Percentiles rank a stretch among this genome's conserved stretches.
Evolutionary conservation across 1,140 invertebrate genomes (phyloP).

Genomic region (Grapholita molesta): DNA sequence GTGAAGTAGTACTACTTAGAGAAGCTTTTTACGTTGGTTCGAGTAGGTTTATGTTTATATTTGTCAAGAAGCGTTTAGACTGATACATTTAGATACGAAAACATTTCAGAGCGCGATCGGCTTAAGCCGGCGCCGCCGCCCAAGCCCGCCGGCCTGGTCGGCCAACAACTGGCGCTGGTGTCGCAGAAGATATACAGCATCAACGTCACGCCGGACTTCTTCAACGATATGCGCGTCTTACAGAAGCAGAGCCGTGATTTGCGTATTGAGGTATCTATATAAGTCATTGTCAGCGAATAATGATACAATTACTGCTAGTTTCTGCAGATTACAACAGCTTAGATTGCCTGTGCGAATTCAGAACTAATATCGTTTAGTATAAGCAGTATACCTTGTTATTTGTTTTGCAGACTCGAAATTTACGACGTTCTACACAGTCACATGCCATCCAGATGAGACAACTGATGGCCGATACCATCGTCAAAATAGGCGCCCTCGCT

Average conservation of each 20-base stretch:
- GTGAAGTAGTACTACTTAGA: background rate
- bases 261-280: constrained; percentile 87
- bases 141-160: constrained; percentile 87
- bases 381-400: constrained; percentile 18
- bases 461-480: constrained; percentile 93
- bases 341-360: constrained; percentile 19
- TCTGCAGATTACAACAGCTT: too few species aligned
- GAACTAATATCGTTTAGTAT: background rate
- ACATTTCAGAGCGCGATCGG: constrained; percentile 84
- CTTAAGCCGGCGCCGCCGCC: constrained; percentile 91
- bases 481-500: constrained; percentile 86
- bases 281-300: too few species aligned
- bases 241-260: constrained; percentile 95
- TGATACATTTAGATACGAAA: background rate
- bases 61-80: background rate
- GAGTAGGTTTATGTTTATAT: background rate
- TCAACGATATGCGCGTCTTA: constrained; percentile 89
- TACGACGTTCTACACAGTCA: constrained; percentile 92
- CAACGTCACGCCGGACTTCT: constrained; percentile 89
- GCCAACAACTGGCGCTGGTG: constrained; percentile 74
- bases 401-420: constrained; percentile 80
- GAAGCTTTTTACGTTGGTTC: background rate
- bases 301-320: too few species aligned
- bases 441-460: constrained; percentile 94
- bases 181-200: constrained; percentile 63